Conservation (phyloP, 2,113 vertebrate species). For the Myrmophylax atrothorax region DNA sequence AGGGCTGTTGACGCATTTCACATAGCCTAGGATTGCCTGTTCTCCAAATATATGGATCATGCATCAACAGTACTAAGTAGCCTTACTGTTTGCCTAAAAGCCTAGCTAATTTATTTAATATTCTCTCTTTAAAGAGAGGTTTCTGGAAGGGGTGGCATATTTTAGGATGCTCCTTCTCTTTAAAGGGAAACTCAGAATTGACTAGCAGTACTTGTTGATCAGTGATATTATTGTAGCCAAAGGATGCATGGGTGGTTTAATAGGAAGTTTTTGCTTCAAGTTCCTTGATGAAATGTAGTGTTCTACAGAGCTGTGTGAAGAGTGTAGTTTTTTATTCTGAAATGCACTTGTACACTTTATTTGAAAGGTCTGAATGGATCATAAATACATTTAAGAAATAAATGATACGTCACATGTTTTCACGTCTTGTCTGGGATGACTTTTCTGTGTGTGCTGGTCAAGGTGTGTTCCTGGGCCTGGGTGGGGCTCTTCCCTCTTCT, state of each 20-base stretch:
- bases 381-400: constrained; percentile 60
- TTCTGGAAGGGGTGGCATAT: constrained; percentile 8
- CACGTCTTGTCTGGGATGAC: background rate
- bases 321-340: constrained; percentile 73
- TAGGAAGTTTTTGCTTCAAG: constrained; percentile 62
- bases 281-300: constrained; percentile 65
- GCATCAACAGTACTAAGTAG: constrained; percentile 67
- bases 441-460: background rate
- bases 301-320: constrained; percentile 64
- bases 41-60: constrained; percentile 61
- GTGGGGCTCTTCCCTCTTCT: background rate
- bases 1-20: constrained; percentile 63
- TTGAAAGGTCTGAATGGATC: constrained; percentile 65
- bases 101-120: constrained; percentile 55
- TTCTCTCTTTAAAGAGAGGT: constrained; percentile 63
- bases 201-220: constrained; percentile 61
- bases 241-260: constrained; percentile 59
- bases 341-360: constrained; percentile 67
- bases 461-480: background rate
- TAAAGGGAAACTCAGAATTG: constrained; percentile 39
- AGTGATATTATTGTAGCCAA: constrained; percentile 64
- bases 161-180: constrained; percentile 53
- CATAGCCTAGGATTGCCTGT: constrained; percentile 57
- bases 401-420: constrained; percentile 54
- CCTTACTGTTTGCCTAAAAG: constrained; percentile 68